Base-by-base conservation (phyloP, 2,888 invertebrate species). In the Alcis repandata region DNA sequence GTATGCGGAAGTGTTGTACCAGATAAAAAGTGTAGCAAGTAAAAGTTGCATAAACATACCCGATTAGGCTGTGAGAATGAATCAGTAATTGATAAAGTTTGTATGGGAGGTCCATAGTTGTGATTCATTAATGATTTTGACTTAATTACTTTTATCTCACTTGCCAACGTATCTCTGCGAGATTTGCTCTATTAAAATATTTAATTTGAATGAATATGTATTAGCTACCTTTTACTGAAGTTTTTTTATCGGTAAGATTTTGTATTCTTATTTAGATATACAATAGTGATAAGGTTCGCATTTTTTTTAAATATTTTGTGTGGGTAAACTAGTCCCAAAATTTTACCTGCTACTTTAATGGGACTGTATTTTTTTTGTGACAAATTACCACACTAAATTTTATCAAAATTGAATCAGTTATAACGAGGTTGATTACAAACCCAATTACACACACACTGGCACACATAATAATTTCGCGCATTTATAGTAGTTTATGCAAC, bases 101-200 rank as follows among this genome's bases (percentile, higher is more conserved):
- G 71, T 76, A 79, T 79, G 83, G 84, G 83, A 80, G 85, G 84
- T 85, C 83, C 71, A 72, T 71, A 51, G 72, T 67, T 75, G 74
- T 81, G 75, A 79, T 78, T 80, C 79, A 83, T 86, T 80, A 77
- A 79, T 76, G 73, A 76, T 57, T 66, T 70, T 66, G 58, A 66
- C 58, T 68, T 60, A 63, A 52, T 64, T 54, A 67, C 62, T 56
- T 75, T 78, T 76, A 77, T 79, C 75, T 77, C 71, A 73, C 76
- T 72, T 71, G 38, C 49, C 40, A 59, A 59, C 58, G 36, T 61
- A 68, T 64, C 61, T 64, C 52, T 53, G 19, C 51, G 22, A 62
- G 62, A 51, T 59, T 62, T 59, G 59, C 60, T 58, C 40, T 62
- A 59, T 58, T 53, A 48, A 41, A 62, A 62, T 58, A 66, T 61